These are phyloP conservation scores for Ferrisia virgata DNA, from an alignment of 2,888 invertebrate genomes.

Conservation along the genomic window DNA sequence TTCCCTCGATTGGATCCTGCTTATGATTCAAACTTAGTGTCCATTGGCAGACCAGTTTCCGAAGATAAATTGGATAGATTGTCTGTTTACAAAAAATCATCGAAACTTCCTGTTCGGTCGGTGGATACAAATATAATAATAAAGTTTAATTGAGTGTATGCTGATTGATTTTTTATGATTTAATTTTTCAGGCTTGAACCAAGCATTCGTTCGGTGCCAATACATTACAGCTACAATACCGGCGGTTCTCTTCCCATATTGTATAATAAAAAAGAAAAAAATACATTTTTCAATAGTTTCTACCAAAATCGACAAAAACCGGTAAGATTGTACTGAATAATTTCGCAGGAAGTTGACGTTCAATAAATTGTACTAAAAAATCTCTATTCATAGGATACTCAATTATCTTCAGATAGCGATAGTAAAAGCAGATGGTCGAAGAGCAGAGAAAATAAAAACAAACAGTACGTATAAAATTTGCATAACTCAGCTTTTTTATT, in stretches of 20 bases:
- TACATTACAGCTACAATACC: neutral
- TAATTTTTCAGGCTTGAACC: neutral
- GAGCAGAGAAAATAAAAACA: neutral
- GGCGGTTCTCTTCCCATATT: conserved; percentile 37
- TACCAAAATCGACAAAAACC: neutral
- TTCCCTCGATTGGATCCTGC: conserved; percentile 28
- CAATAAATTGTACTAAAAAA: neutral
- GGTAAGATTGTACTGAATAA: neutral
- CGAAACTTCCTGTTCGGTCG: conserved; percentile 23
- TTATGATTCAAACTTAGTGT: neutral
- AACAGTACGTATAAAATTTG: neutral
- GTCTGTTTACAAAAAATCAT: neutral
- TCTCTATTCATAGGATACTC: neutral
- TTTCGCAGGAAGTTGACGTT: neutral
- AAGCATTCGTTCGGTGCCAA: neutral
- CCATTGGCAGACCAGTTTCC: conserved; percentile 15
- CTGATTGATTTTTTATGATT: neutral
- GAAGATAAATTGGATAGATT: conserved; percentile 28
- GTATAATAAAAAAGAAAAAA: conserved; percentile 28
- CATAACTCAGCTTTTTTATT: neutral
- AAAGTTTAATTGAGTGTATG: too few relatives aligned
- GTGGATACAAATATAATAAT: neutral
- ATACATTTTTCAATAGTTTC: neutral
- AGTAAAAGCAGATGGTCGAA: conserved; percentile 14
- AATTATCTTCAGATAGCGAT: conserved; percentile 5